Evolutionary conservation across 53 echinoderm and acorn worm genomes (phyloP), one percentile per base, ranked within the genome.

Genomic region (Echinometra lucunter): DNA sequence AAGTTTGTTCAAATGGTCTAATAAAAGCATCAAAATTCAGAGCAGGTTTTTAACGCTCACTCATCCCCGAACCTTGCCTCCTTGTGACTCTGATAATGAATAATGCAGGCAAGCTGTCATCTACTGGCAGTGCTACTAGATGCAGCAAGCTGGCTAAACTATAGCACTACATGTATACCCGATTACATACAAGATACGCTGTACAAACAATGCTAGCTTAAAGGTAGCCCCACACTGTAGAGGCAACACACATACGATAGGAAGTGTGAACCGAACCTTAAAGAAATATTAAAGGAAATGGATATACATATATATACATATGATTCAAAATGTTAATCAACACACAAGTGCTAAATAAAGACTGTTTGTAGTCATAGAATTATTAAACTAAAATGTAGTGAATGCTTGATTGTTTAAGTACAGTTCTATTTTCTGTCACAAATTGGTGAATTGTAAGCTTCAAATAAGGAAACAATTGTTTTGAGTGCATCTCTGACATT

Each of bases 51-150:
- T 85, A 12, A 1, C n/a, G 28, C 85, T 49, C 25, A 42, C 81
- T 35, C 81, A 69, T 66, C 21, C 66, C 25, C 66, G 66, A 17
- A 15, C 4, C 25, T 0, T 45, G 18, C n/a, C 28, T 7, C 49
- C 85, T 49, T 3, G 85, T 85, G 85, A 85, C 53, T 53, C 49
- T 45, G 45, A 49, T 85, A 85, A 85, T 85, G 85, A 85, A 85
- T 85, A 47, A 85, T 85, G 49, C 85, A 85, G 85, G 85, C 49
- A 85, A 11, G 85, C 28, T 81, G 81, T 81, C 81, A 5, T 44
- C 44, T 38, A 45, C 23, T 25, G 49, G 49, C 49, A 7, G 49
- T 85, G n/a, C n/a, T n/a, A 85, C 27, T 47, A 85, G 53, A 47
- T 85, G 85, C 47, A 85, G 85, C 13, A 27, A 85, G 85, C 30